Conservation (phyloP, 64 coral and sea anemone genomes). For the Trachythela sp. region DNA sequence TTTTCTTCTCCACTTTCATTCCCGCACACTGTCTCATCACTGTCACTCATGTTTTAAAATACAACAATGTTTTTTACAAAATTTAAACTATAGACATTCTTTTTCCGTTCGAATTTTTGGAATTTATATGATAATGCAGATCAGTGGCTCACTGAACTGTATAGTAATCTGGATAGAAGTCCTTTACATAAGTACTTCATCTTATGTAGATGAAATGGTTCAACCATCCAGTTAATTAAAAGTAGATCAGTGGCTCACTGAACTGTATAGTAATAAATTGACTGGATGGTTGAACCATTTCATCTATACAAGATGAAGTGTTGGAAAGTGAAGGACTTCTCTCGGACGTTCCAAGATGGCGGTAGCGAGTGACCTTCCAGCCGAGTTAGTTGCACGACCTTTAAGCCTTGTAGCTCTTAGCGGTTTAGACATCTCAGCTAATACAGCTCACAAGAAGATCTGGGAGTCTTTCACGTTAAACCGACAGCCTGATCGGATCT, state of each 20-base stretch:
- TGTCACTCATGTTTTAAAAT: not conserved
- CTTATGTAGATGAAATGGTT: too few species aligned
- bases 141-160: too few species aligned
- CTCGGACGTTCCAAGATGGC: slow-evolving; percentile 79
- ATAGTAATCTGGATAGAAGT: too few species aligned
- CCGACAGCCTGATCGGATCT: slow-evolving; percentile 71
- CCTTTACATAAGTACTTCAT: too few species aligned
- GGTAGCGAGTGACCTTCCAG: slow-evolving; percentile 95
- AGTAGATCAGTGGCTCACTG: not conserved
- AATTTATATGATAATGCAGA: too few species aligned
- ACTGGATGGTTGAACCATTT: too few species aligned
- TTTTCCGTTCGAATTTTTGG: too few species aligned
- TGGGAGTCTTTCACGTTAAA: slow-evolving; percentile 97
- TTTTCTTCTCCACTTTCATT: slow-evolving; percentile 12
- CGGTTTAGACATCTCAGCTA: slow-evolving; percentile 66
- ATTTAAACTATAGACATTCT: not conserved
- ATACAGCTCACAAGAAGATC: slow-evolving; percentile 79
- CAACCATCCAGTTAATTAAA: not conserved
- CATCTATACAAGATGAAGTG: too few species aligned
- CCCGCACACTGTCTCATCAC: not conserved
- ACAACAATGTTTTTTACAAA: not conserved
- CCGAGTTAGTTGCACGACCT: slow-evolving; percentile 81
- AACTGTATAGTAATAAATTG: not conserved
- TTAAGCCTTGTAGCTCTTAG: slow-evolving; percentile 82
- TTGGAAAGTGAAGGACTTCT: too few species aligned